These are phyloP conservation scores for Poecilus cupreus DNA, from an alignment of 2,888 invertebrate species.

Conservation along the genomic window DNA sequence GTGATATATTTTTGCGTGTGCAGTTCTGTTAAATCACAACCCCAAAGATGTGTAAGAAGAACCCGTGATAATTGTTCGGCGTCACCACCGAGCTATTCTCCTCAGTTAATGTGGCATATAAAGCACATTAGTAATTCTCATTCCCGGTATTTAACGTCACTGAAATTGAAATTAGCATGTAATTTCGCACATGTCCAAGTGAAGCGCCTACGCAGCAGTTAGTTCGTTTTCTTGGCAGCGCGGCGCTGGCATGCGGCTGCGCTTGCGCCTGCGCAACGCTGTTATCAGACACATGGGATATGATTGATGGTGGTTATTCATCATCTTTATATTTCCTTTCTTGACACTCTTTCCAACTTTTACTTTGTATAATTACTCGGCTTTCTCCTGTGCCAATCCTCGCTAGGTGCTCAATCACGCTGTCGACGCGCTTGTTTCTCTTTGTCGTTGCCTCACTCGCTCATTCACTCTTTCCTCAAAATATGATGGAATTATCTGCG, in stretches of 20 bases:
- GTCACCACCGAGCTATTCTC: too few species aligned
- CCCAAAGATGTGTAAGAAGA: too few species aligned
- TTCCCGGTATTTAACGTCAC: neutral
- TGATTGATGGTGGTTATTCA: slow-evolving; percentile 73
- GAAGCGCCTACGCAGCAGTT: neutral
- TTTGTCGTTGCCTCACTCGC: slow-evolving; percentile 4
- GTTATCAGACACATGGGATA: slow-evolving; percentile 68
- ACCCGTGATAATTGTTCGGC: too few species aligned
- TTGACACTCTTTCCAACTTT: slow-evolving; percentile 70
- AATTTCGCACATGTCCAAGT: neutral
- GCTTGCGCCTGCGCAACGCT: neutral
- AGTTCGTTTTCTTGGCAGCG: neutral
- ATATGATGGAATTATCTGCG: neutral
- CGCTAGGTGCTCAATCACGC: slow-evolving; percentile 57
- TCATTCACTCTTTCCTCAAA: neutral
- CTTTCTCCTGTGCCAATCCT: slow-evolving; percentile 62
- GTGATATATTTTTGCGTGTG: too few species aligned
- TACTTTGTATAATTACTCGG: slow-evolving; percentile 69
- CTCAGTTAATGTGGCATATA: too few species aligned
- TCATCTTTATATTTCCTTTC: slow-evolving; percentile 71
- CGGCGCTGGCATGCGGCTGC: neutral
- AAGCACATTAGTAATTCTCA: too few species aligned
- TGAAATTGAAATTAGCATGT: neutral
- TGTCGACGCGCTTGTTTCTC: slow-evolving; percentile 51
- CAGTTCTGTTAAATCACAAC: too few species aligned